phyloP scores from a whole-genome alignment of 2,113 vertebrate genomes.

The Epinephelus cyanopodus region DNA sequence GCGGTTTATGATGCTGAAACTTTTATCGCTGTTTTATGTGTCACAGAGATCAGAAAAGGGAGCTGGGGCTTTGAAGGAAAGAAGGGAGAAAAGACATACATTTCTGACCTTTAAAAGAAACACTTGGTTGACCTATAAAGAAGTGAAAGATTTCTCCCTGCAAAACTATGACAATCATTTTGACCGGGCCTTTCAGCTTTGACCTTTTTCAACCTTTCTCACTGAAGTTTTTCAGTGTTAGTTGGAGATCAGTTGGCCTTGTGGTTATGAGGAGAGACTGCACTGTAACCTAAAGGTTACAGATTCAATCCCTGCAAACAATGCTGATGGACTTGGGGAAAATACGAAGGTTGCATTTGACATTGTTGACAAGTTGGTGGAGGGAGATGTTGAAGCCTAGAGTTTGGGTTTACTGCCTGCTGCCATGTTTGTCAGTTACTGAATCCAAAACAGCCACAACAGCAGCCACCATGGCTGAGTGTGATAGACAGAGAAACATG shows the following conservation, averaged over 20 bases:
- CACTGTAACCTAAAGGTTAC: conserved; percentile 30
- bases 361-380: neutral
- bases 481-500: neutral
- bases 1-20: conserved; percentile 24
- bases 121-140: conserved; percentile 66
- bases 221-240: conserved; percentile 43
- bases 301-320: conserved; percentile 21
- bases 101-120: conserved; percentile 69
- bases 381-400: neutral
- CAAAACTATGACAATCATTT: conserved; percentile 58
- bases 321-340: neutral
- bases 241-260: conserved; percentile 23
- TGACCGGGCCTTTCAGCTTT: conserved; percentile 43
- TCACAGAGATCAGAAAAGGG: conserved; percentile 15
- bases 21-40: conserved; percentile 25
- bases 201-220: conserved; percentile 70
- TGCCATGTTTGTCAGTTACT: neutral
- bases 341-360: neutral
- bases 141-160: conserved; percentile 41
- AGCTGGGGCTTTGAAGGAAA: conserved; percentile 5
- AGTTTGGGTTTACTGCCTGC: neutral
- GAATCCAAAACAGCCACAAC: neutral
- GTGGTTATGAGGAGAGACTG: conserved; percentile 15
- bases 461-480: no score
- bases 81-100: conserved; percentile 30